Evolutionary conservation across 2,797 vertebrate genomes (phyloP).

Genomic region (Garrulus glandarius): DNA sequence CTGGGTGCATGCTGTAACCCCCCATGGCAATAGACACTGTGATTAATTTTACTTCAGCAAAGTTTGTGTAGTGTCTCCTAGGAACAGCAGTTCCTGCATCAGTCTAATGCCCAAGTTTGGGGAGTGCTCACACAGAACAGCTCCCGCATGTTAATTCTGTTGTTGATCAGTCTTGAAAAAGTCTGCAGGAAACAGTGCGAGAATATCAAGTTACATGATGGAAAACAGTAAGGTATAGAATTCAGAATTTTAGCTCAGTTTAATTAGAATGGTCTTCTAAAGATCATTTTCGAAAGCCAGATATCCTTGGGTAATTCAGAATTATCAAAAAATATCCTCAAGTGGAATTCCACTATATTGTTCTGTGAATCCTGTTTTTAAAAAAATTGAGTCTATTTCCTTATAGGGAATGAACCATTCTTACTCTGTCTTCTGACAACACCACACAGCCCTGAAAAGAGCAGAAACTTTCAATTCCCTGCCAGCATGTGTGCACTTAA

Average conservation of each 20-base stretch:
- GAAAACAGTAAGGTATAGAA: not conserved
- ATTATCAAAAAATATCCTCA: not conserved
- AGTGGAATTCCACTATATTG: not conserved
- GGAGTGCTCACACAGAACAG: not conserved
- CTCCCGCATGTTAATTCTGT: not conserved
- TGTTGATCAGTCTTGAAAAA: not conserved
- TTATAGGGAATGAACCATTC: not conserved
- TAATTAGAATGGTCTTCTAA: not conserved
- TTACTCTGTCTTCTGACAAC: not conserved
- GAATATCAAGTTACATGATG: fast-evolving
- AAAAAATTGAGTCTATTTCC: not conserved
- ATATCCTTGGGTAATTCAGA: not conserved
- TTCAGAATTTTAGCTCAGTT: not conserved
- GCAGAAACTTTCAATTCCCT: not conserved
- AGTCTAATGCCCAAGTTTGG: not conserved
- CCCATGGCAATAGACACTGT: fast-evolving
- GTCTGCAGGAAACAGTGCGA: not conserved
- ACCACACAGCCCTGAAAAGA: not conserved
- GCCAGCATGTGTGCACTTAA: fast-evolving
- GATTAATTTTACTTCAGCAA: not conserved
- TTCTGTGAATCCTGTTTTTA: not conserved
- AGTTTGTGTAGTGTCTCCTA: not conserved
- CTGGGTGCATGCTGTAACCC: not conserved
- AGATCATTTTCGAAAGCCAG: not conserved
- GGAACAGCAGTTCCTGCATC: not conserved